phyloP scores from a whole-genome alignment of 2,797 vertebrate species.

The Cyprinodon diabolis region DNA sequence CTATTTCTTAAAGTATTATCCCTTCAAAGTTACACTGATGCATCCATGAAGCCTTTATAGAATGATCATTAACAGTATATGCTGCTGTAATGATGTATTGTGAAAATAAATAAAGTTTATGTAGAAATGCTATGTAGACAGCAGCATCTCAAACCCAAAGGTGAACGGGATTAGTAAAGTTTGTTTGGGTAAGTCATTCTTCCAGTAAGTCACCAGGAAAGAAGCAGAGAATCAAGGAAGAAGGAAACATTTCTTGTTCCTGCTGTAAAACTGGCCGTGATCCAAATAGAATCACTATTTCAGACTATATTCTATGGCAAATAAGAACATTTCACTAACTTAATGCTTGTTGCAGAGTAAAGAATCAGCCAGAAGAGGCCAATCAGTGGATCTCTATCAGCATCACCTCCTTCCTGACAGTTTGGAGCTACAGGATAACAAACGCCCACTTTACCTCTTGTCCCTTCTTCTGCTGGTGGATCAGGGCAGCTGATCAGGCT shows the following conservation, averaged over 20 bases:
- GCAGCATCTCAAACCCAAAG: not conserved
- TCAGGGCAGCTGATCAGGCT: no score
- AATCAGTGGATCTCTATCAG: not conserved
- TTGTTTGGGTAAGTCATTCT: not conserved
- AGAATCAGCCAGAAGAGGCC: not conserved
- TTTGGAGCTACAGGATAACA: not conserved
- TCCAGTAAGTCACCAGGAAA: constrained; percentile 19
- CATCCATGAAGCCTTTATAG: not conserved
- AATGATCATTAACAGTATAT: not conserved
- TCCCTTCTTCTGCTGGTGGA: not conserved
- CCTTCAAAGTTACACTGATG: not conserved
- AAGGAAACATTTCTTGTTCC: constrained; percentile 38
- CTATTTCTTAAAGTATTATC: not conserved
- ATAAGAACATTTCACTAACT: not conserved
- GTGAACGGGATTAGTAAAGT: no score
- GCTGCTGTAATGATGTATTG: not conserved
- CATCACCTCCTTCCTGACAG: constrained; percentile 8
- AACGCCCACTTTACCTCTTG: constrained; percentile 7
- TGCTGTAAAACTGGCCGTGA: not conserved
- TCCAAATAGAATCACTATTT: not conserved
- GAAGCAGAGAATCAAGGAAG: constrained; percentile 41
- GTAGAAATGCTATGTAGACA: not conserved
- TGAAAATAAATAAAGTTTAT: not conserved
- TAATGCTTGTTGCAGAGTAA: not conserved
- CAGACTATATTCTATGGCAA: not conserved